These are phyloP conservation scores for Eupithecia dodoneata DNA, from an alignment of 2,888 invertebrate species.

Conservation along the genomic window DNA sequence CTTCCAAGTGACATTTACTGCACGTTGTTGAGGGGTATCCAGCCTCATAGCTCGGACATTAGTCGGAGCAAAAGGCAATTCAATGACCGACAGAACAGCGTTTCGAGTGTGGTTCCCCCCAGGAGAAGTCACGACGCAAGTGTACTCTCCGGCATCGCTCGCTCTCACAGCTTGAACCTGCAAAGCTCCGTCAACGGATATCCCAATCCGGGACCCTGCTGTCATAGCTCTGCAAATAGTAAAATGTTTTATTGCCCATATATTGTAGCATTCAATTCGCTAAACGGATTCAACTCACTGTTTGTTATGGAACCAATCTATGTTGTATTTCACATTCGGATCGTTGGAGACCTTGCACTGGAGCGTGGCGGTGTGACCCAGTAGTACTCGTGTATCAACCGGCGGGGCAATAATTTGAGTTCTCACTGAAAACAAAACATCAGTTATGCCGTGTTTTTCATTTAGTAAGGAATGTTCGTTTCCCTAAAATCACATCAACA, in stretches of 20 bases:
- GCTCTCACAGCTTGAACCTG: conserved; percentile 95
- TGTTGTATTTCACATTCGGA: conserved; percentile 92
- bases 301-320: conserved; percentile 95
- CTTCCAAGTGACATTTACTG: conserved; percentile 97
- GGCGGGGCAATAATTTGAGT: conserved; percentile 97
- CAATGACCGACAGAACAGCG: conserved; percentile 92
- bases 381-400: conserved; percentile 94
- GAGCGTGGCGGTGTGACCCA: conserved; percentile 96
- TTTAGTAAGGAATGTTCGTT: conserved; percentile 15
- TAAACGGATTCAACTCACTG: conserved; percentile 84
- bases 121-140: conserved; percentile 94
- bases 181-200: conserved; percentile 92
- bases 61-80: conserved; percentile 96
- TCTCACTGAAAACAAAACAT: conserved; percentile 86
- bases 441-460: conserved; percentile 27
- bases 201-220: conserved; percentile 88
- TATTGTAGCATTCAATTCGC: conserved; percentile 22
- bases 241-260: conserved; percentile 31
- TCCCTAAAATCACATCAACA: conserved; percentile 35
- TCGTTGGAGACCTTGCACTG: conserved; percentile 98
- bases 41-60: conserved; percentile 91
- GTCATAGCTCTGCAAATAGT: conserved; percentile 71
- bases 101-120: conserved; percentile 97
- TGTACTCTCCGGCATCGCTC: conserved; percentile 96
- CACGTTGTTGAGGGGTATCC: conserved; percentile 87